Evolutionary conservation across 2,797 vertebrate genomes (phyloP).

Genomic region (Brachymystax lenok): DNA sequence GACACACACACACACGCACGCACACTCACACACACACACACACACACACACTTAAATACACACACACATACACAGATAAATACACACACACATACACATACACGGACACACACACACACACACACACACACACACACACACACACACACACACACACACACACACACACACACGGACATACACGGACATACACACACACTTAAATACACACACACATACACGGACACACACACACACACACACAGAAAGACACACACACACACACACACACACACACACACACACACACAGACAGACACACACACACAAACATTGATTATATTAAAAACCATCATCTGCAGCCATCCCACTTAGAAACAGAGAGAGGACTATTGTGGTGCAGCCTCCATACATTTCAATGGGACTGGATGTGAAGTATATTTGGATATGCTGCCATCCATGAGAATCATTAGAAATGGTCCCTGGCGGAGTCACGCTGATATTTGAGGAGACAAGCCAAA

Average conservation of each 20-base stretch:
- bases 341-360: slow-evolving; percentile 67
- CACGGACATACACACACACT: not conserved
- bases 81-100: no score
- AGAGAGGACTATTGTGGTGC: slow-evolving; percentile 41
- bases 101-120: no score
- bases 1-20: not conserved
- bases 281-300: slow-evolving; percentile 16
- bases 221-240: no score
- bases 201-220: no score
- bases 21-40: slow-evolving; percentile 1
- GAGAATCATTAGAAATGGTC: slow-evolving; percentile 51
- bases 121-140: no score
- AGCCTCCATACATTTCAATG: slow-evolving; percentile 53
- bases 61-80: not conserved
- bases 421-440: slow-evolving; percentile 58
- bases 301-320: slow-evolving; percentile 3
- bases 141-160: not conserved
- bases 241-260: no score
- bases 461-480: slow-evolving; percentile 39
- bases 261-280: not conserved
- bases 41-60: not conserved
- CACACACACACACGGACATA: slow-evolving; percentile 20
- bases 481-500: slow-evolving; percentile 47
- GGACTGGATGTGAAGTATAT: slow-evolving; percentile 43
- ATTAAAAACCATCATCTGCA: slow-evolving; percentile 60